Evolutionary conservation across 2,888 invertebrate species (phyloP).

Genomic region (Sarcophaga carnaria): DNA sequence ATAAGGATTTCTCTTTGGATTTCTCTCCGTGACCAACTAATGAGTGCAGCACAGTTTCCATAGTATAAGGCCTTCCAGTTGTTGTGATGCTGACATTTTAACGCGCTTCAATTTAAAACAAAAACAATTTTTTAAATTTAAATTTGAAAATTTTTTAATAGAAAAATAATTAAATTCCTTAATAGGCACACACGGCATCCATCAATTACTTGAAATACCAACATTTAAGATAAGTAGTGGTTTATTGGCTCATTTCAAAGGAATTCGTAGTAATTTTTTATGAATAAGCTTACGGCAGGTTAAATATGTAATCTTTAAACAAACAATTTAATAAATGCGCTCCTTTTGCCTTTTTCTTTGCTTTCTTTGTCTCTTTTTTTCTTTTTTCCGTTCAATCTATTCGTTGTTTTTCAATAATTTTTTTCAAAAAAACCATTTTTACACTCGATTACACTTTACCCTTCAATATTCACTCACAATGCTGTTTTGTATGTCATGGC

Average conservation of each 20-base stretch:
- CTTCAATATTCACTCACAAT: slow-evolving; percentile 1
- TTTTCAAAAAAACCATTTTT: slow-evolving; percentile 35
- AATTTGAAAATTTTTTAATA: no score
- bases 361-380: slow-evolving; percentile 12
- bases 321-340: slow-evolving; percentile 54
- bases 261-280: no score
- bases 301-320: slow-evolving; percentile 32
- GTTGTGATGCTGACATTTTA: no score
- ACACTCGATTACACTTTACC: slow-evolving; percentile 61
- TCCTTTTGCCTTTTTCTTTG: slow-evolving; percentile 17
- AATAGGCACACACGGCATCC: neutral
- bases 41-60: no score
- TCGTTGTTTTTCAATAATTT: slow-evolving; percentile 39
- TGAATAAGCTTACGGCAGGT: neutral
- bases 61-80: no score
- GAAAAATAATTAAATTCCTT: neutral
- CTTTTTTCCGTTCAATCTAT: slow-evolving; percentile 18
- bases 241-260: neutral
- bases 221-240: neutral
- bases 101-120: no score
- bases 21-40: no score
- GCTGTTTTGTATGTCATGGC: neutral
- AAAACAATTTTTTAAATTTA: no score
- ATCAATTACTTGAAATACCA: neutral
- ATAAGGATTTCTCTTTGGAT: no score